Evolutionary conservation across 2,888 invertebrate species (phyloP).

Genomic region (Dolomedes plantarius): DNA sequence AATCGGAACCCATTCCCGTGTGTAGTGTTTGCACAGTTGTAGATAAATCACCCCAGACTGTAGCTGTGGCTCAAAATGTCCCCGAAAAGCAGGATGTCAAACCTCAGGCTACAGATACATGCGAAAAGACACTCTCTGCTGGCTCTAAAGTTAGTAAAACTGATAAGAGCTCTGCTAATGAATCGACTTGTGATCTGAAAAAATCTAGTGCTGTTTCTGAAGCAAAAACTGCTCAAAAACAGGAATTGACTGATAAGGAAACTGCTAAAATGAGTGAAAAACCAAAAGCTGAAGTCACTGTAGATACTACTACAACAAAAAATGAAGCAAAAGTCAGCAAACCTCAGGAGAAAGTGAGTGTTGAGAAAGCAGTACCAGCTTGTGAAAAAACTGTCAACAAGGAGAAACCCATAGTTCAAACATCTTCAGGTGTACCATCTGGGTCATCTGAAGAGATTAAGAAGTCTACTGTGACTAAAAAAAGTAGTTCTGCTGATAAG

Average conservation of each 20-base stretch:
- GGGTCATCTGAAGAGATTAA: neutral
- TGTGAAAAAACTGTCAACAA: constrained; percentile 26
- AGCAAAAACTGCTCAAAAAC: neutral
- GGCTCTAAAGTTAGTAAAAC: neutral
- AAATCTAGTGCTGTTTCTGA: neutral
- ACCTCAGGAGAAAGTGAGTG: constrained; percentile 12
- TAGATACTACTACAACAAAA: neutral
- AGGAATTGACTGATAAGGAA: neutral
- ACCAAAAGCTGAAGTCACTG: neutral
- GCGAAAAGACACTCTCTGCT: constrained; percentile 17
- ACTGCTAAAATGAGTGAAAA: constrained; percentile 6
- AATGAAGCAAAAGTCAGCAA: constrained; percentile 13
- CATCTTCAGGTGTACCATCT: neutral
- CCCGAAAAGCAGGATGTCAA: constrained; percentile 7
- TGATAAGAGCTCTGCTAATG: neutral
- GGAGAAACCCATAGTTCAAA: neutral
- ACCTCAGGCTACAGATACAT: neutral
- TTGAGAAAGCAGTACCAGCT: constrained; percentile 26
- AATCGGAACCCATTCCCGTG: constrained; percentile 44
- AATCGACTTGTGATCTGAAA: neutral
- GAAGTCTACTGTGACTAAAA: neutral
- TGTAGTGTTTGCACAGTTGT: constrained; percentile 16
- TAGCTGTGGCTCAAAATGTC: constrained; percentile 14
- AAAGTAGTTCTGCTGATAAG: constrained; percentile 3
- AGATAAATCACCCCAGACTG: neutral